phyloP scores from a whole-genome alignment of 2,888 invertebrate species.

The Melangyna quadrimaculata region DNA sequence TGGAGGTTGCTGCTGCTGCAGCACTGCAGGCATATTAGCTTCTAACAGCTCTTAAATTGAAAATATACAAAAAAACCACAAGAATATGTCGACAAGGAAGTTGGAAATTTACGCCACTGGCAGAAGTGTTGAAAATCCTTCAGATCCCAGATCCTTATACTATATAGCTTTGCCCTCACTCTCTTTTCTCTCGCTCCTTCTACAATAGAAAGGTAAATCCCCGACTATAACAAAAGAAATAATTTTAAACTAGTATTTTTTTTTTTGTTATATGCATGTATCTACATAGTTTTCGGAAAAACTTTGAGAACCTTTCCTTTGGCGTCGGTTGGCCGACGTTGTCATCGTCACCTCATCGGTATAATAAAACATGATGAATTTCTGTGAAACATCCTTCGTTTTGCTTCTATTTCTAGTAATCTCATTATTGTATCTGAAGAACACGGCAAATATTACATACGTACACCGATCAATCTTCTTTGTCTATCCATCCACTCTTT shows the following conservation, averaged over 20 bases:
- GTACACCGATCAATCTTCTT: conserved; percentile 59
- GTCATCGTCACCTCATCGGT: conserved; percentile 38
- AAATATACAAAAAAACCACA: conserved; percentile 44
- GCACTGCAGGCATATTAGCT: conserved; percentile 17
- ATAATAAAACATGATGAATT: conserved; percentile 40
- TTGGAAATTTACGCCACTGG: conserved; percentile 40
- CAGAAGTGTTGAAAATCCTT: conserved; percentile 39
- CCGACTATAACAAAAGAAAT: conserved; percentile 24
- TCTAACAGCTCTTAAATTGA: conserved; percentile 18
- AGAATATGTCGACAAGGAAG: conserved; percentile 51
- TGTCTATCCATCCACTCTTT: conserved; percentile 13
- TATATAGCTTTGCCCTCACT: background rate
- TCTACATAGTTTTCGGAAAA: background rate
- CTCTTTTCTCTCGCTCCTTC: background rate
- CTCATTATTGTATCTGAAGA: conserved; percentile 53
- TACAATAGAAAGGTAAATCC: background rate
- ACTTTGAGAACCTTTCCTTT: conserved; percentile 19
- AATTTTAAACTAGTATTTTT: conserved; percentile 25
- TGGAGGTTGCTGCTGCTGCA: background rate
- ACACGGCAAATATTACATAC: conserved; percentile 52
- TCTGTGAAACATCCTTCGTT: conserved; percentile 29
- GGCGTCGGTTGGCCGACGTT: background rate
- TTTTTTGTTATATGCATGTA: background rate
- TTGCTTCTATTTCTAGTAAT: conserved; percentile 22
- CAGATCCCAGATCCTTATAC: background rate